phyloP scores from a whole-genome alignment of 2,113 vertebrate species.

The Catharus minimus region DNA sequence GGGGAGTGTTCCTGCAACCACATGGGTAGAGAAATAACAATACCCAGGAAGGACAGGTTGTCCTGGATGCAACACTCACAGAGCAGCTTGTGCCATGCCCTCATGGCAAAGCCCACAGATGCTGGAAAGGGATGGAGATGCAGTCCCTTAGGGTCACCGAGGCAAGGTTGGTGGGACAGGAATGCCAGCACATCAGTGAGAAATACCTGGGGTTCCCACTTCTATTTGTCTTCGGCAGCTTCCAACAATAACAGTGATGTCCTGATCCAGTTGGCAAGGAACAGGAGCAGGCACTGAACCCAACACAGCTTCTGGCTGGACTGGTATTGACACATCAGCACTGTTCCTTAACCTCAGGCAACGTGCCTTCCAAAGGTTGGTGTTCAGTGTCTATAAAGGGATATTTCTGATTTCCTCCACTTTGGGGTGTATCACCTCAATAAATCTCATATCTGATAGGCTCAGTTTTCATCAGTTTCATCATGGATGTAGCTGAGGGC shows the following conservation, averaged over 20 bases:
- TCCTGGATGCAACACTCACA: fast-evolving
- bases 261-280: not conserved
- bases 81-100: fast-evolving
- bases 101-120: not conserved
- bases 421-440: not conserved
- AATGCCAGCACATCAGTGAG: fast-evolving
- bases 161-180: fast-evolving
- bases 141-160: fast-evolving
- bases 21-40: not conserved
- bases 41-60: not conserved
- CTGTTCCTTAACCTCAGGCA: fast-evolving
- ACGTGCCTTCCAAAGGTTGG: fast-evolving
- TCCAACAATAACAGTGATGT: not conserved
- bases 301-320: not conserved
- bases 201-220: too few relatives aligned
- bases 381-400: not conserved
- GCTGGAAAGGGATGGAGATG: not conserved
- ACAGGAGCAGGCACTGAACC: not conserved
- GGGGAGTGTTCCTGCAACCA: not conserved
- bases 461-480: not conserved
- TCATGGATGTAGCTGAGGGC: fast-evolving
- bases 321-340: fast-evolving
- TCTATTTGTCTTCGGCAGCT: not conserved
- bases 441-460: not conserved
- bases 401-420: not conserved